Base-by-base conservation (phyloP, 1,140 invertebrate species). In the Musca domestica region DNA sequence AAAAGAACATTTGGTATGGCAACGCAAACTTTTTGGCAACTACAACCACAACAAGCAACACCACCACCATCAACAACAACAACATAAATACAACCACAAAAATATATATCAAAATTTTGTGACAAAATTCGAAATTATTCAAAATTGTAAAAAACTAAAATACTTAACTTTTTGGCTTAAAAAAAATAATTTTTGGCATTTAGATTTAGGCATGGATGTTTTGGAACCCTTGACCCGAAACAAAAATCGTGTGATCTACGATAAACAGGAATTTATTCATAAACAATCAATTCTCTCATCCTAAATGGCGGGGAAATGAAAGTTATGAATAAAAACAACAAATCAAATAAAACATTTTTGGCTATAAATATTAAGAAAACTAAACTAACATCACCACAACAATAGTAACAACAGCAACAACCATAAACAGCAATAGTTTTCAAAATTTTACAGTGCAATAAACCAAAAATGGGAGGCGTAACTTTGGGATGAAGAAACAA, bases 351-450 rank as follows among this genome's bases (percentile, higher is more conserved):
- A 34, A 70, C 23, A 67, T 74, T 78, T 78, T 78, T 78, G 76
- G 76, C 76, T 78, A 78, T 78, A 78, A 78, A 77, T 64, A 74
- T 78, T 76, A 77, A 66, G 64, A 49, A 65, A 65, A 65, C 23
- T 30, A 65, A 30, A 30, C 27, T 30, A 30, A 3, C 27, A 30
- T 9, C 27, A 30, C 27, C 27, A 30, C 27, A 30, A 30, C 27
- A 30, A 30, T 9, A 41, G 6, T 41, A 41, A 41, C 10, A 41
- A 10, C 34, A 41, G 12, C 34, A 5, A 41, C 34, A 41, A 52
- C 76, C 74, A 77, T 73, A 77, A 76, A 77, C 77, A 77, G 74
- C 76, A 78, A 77, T 78, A 77, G 76, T 76, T 51, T 78, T 48
- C 76, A 75, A 78, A 78, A 78, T 78, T 77, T 78, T 78, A 76